Conservation (phyloP, 1,140 invertebrate genomes). For the Dendrolimus punctatus region DNA sequence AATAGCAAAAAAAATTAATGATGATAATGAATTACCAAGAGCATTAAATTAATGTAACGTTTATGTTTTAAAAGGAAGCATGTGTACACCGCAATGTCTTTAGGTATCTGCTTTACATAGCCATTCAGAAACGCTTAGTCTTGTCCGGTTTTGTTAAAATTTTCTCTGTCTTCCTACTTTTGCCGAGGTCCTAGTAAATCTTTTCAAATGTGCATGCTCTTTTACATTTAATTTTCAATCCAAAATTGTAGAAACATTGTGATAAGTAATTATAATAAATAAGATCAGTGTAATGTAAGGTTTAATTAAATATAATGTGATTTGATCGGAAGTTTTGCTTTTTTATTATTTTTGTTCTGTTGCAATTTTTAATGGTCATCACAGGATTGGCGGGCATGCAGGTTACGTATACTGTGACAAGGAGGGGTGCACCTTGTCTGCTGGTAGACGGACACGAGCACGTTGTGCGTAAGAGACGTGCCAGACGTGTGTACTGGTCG, state of each 20-base stretch:
- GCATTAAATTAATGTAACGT: too few relatives aligned
- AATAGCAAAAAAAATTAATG: too few relatives aligned
- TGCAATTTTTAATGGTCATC: conserved; percentile 7
- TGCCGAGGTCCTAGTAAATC: too few relatives aligned
- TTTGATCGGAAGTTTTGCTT: background rate
- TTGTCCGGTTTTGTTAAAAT: too few relatives aligned
- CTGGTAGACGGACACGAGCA: conserved; percentile 44
- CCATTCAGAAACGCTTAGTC: too few relatives aligned
- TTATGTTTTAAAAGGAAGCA: too few relatives aligned
- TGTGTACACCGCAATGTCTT: too few relatives aligned
- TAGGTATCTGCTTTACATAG: too few relatives aligned
- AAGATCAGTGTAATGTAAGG: background rate
- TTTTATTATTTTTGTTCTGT: background rate
- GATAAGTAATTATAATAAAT: background rate
- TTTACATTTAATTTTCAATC: background rate
- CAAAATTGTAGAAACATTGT: conserved; percentile 1
- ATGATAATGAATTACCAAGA: too few relatives aligned
- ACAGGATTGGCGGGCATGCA: conserved; percentile 11
- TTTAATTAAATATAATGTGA: conserved; percentile 5
- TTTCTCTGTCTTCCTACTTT: too few relatives aligned
- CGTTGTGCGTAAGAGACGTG: conserved; percentile 51
- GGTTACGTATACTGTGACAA: conserved; percentile 47
- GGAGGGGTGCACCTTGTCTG: conserved; percentile 51
- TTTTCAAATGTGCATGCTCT: too few relatives aligned
- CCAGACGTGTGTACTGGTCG: conserved; percentile 54